Evolutionary conservation across 2,888 invertebrate genomes (phyloP).

Genomic region (Cyaniris semiargus): DNA sequence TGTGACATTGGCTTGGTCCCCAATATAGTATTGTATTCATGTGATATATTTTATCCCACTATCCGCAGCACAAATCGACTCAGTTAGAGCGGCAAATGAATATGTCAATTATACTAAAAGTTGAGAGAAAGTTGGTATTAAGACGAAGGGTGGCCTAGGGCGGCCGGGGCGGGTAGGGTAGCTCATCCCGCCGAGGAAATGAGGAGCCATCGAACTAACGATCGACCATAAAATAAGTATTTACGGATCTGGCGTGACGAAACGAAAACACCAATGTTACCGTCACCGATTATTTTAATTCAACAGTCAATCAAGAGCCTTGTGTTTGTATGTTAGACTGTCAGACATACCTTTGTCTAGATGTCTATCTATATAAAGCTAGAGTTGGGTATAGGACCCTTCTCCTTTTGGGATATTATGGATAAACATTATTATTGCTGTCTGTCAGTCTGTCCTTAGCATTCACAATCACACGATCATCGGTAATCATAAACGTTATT

Average conservation of each 20-base stretch:
- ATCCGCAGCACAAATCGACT: conserved; percentile 33
- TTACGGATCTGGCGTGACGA: conserved; percentile 44
- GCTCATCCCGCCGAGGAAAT: conserved; percentile 63
- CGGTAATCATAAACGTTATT: too few relatives aligned
- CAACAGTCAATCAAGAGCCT: too few relatives aligned
- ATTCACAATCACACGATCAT: too few relatives aligned
- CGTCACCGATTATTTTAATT: background rate
- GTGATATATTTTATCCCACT: background rate
- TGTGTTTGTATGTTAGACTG: too few relatives aligned
- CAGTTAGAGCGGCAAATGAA: conserved; percentile 33
- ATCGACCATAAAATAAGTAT: conserved; percentile 65
- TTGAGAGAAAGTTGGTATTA: conserved; percentile 34
- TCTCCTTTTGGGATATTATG: too few relatives aligned
- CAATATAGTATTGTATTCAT: too few relatives aligned
- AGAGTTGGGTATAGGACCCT: too few relatives aligned
- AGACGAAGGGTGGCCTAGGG: background rate
- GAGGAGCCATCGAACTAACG: conserved; percentile 64
- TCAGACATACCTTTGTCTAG: too few relatives aligned
- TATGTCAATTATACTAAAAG: conserved; percentile 39
- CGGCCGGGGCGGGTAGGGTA: conserved; percentile 44
- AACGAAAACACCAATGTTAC: background rate
- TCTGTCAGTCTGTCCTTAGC: too few relatives aligned
- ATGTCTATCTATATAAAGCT: too few relatives aligned
- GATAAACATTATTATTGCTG: too few relatives aligned
- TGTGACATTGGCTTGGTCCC: too few relatives aligned